Evolutionary conservation across 2,113 vertebrate species (phyloP).

Genomic region (Eublepharis macularius): DNA sequence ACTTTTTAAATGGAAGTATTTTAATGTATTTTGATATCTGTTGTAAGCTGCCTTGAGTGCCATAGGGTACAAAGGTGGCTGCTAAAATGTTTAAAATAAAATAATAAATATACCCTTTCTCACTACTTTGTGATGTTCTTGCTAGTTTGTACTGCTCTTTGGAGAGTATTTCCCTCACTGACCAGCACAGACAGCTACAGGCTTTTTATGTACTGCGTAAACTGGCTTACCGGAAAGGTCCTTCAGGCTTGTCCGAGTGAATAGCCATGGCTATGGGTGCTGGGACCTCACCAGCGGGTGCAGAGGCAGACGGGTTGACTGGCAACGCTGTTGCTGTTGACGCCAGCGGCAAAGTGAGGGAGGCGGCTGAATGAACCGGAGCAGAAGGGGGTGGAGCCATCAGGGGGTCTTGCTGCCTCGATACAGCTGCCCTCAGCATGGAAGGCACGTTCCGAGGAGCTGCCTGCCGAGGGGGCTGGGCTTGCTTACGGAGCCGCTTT

Average conservation of each 20-base stretch:
- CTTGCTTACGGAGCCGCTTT: slow-evolving; percentile 78
- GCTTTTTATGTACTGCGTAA: background rate
- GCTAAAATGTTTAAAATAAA: no score
- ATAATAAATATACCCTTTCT: no score
- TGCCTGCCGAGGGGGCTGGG: slow-evolving; percentile 67
- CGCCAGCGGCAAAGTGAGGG: slow-evolving; percentile 58
- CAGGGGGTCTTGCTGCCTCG: slow-evolving; percentile 87
- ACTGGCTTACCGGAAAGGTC: slow-evolving; percentile 75
- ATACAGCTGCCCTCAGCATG: slow-evolving; percentile 69
- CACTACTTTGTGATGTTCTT: no score
- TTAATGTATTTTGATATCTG: no score
- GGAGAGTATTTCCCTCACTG: no score
- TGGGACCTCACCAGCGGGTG: slow-evolving; percentile 67
- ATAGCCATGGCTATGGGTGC: slow-evolving; percentile 75
- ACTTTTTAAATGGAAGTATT: no score
- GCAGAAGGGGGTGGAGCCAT: slow-evolving; percentile 73
- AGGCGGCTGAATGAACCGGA: slow-evolving; percentile 69
- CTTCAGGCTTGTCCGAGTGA: slow-evolving; percentile 77
- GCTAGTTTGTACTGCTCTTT: no score
- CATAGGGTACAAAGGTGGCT: no score
- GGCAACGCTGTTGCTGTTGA: slow-evolving; percentile 56
- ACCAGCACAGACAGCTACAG: no score
- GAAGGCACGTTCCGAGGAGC: slow-evolving; percentile 76
- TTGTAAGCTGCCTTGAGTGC: no score
- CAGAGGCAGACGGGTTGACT: slow-evolving; percentile 53